Evolutionary conservation across 2,888 invertebrate genomes (phyloP).

Genomic region (Sympetrum striolatum): DNA sequence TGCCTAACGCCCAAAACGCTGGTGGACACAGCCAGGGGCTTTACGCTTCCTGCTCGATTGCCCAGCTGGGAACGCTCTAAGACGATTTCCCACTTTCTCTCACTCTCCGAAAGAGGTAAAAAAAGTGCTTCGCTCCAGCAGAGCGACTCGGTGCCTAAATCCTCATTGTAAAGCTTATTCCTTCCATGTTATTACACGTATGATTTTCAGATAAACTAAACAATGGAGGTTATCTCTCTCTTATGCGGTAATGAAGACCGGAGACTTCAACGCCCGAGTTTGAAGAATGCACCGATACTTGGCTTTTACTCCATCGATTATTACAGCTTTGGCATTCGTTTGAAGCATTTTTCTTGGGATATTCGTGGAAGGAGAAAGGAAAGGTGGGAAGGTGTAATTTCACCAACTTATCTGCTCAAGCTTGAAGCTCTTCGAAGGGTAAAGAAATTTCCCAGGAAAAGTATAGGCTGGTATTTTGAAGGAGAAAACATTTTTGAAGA

Average conservation of each 20-base stretch:
- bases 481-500: no score
- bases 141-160: slow-evolving; percentile 5
- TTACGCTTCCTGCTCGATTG: slow-evolving; percentile 33
- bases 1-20: background rate
- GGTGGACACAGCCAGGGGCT: background rate
- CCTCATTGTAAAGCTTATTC: background rate
- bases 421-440: no score
- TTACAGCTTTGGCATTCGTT: no score
- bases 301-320: no score
- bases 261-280: background rate
- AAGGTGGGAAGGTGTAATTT: no score
- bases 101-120: background rate
- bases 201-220: background rate
- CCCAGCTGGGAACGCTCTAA: background rate
- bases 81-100: slow-evolving; percentile 10
- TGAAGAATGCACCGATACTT: background rate
- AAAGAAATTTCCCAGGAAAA: no score
- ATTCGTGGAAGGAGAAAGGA: no score
- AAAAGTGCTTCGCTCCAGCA: slow-evolving; percentile 9
- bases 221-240: background rate
- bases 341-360: no score
- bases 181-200: background rate
- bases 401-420: no score
- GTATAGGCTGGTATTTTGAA: no score
- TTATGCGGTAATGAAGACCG: background rate